Base-by-base conservation (phyloP, 2,113 vertebrate species). In the Corythornis madagascariensis region DNA sequence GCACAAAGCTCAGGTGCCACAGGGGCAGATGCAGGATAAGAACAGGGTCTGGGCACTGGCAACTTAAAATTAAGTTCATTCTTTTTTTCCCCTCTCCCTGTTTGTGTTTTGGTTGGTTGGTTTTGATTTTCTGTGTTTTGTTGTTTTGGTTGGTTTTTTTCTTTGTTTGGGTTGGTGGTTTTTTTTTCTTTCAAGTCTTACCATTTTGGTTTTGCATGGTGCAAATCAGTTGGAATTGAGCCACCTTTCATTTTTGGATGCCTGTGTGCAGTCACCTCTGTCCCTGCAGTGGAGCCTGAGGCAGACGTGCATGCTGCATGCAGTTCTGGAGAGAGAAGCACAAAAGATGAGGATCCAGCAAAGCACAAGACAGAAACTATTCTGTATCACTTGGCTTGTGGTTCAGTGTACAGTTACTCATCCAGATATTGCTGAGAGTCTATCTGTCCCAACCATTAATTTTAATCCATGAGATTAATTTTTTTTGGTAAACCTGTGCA, bases 21-120 rank as follows among this genome's bases (percentile, higher is more conserved):
- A 45, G 47, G 19, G 11, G 28, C 0, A 0, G 40, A 33, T 28
- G 63, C 4, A 55, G 25, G 31, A 18, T 43, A 35, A 48, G 24
- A 82, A 26, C 5, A 65, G 35, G 73, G 14, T 13, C 7, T 43
- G 25, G 17, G 77, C 42, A 78, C 0, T 8, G 72, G 11, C 13
- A 79, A 65, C n/a, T 85, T 66, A 47, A 73, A 79, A 82, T 72
- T 19, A 86, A 5, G 20, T 17, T 29, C 52, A 4, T 43, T 90
- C 29, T 78, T 76, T 69, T 48, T 7, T 24, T 18, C 24, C 21
- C 24, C 11, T 24, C 42, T 69, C 52, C 14, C 28, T n/a, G 7
- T 19, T 29, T 29, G 16, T 42, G 35, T 40, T 61, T 64, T 40
- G 3, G 24, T 26, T 53, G 52, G 26, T 53, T 53, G 52, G 47